phyloP scores from a whole-genome alignment of 2,888 invertebrate species.

The Drosophila gaucha region DNA sequence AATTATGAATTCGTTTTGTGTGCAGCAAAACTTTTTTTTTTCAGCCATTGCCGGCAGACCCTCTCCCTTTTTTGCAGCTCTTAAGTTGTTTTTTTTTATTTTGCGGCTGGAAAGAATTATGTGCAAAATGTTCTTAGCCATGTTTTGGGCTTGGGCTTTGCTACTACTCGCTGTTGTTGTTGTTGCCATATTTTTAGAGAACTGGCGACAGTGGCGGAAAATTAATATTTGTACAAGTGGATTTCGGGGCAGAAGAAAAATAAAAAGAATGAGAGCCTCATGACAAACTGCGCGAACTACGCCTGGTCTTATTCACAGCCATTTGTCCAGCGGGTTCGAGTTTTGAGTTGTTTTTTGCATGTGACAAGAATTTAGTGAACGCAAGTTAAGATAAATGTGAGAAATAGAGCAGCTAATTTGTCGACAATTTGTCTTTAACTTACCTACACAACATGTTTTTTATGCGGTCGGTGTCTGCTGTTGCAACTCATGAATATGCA shows the following conservation, averaged over 20 bases:
- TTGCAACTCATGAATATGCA: neutral
- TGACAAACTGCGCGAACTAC: conserved; percentile 40
- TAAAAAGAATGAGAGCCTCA: conserved; percentile 3
- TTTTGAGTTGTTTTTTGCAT: conserved; percentile 43
- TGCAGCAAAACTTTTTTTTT: conserved; percentile 45
- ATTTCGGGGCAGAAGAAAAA: conserved; percentile 41
- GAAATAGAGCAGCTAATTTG: conserved; percentile 29
- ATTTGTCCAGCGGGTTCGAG: conserved; percentile 21
- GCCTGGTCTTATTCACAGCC: conserved; percentile 14
- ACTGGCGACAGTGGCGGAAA: conserved; percentile 65
- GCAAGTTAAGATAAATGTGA: conserved; percentile 5
- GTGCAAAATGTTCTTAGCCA: conserved; percentile 72
- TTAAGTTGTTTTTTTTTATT: conserved; percentile 43
- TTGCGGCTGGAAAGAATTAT: conserved; percentile 74
- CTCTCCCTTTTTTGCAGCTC: conserved; percentile 6
- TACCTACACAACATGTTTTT: fast-evolving
- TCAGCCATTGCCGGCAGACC: neutral
- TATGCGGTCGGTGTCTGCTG: neutral
- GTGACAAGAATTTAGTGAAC: conserved; percentile 41
- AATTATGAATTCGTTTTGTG: conserved; percentile 74
- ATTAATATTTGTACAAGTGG: conserved; percentile 75
- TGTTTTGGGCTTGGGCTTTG: conserved; percentile 42
- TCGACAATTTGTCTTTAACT: neutral
- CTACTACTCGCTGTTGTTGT: neutral
- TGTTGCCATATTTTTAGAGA: conserved; percentile 22